phyloP scores from a whole-genome alignment of 2,888 invertebrate genomes.

The Meloe dianella region DNA sequence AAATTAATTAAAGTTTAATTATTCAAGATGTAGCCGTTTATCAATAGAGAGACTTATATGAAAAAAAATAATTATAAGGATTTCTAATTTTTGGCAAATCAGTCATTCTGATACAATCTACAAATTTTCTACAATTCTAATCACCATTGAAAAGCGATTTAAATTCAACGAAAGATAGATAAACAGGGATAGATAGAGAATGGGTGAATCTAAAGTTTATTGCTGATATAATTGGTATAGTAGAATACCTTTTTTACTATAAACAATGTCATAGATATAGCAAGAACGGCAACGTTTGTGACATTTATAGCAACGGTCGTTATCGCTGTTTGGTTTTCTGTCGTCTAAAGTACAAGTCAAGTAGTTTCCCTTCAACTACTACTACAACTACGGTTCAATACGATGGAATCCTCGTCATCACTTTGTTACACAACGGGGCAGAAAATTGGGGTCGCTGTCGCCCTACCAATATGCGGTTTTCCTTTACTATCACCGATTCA shows the following conservation, averaged over 20 bases:
- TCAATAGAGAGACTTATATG: too few relatives aligned
- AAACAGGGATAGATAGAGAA: background rate
- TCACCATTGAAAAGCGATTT: background rate
- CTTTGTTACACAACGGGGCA: conserved; percentile 55
- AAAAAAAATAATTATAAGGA: too few relatives aligned
- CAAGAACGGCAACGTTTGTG: conserved; percentile 1
- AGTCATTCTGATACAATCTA: background rate
- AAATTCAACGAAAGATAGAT: background rate
- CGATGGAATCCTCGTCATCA: conserved; percentile 51
- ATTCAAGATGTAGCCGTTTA: background rate
- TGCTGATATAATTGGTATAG: background rate
- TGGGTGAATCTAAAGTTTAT: background rate
- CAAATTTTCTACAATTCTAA: background rate
- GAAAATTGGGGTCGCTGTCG: conserved; percentile 47
- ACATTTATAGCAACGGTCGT: conserved; percentile 13
- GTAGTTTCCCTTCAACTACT: conserved; percentile 20
- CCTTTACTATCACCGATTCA: conserved; percentile 22
- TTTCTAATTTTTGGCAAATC: background rate
- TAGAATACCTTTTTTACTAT: background rate
- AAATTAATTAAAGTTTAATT: conserved; percentile 19
- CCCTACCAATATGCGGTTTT: conserved; percentile 26
- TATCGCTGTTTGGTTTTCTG: conserved; percentile 31
- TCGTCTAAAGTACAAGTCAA: conserved; percentile 28
- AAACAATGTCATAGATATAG: background rate
- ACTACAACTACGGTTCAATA: conserved; percentile 32